Evolutionary conservation across 2,888 invertebrate species (phyloP).

Genomic region (Aplocera efformata): DNA sequence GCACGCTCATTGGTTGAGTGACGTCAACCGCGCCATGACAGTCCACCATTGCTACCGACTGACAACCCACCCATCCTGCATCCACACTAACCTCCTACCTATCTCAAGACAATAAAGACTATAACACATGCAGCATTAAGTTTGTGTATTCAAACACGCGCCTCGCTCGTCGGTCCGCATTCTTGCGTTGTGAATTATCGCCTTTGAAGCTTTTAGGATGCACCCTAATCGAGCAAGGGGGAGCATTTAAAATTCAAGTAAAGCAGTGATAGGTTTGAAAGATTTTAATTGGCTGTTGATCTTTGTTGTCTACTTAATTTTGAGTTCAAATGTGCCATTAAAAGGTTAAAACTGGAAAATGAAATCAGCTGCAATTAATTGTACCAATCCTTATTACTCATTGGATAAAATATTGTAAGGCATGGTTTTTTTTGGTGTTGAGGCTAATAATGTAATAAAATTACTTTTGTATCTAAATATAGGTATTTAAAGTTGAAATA

Average conservation of each 20-base stretch:
- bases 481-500: too few relatives aligned
- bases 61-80: conserved; percentile 40
- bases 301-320: conserved; percentile 42
- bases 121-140: conserved; percentile 27
- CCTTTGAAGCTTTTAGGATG: conserved; percentile 75
- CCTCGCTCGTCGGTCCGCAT: conserved; percentile 71
- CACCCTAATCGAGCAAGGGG: conserved; percentile 71
- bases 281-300: conserved; percentile 72
- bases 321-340: conserved; percentile 16
- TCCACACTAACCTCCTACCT: conserved; percentile 42
- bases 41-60: conserved; percentile 65
- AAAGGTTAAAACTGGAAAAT: conserved; percentile 20
- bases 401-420: too few relatives aligned
- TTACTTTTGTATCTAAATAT: too few relatives aligned
- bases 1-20: conserved; percentile 73
- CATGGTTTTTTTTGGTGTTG: too few relatives aligned
- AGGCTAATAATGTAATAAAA: too few relatives aligned
- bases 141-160: conserved; percentile 53
- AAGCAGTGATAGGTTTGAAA: conserved; percentile 61
- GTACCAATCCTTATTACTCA: too few relatives aligned
- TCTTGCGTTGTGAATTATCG: conserved; percentile 72
- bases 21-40: conserved; percentile 77
- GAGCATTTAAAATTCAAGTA: conserved; percentile 68
- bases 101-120: conserved; percentile 28
- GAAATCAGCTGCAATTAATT: too few relatives aligned